Base-by-base conservation (phyloP, 2,113 vertebrate species). In the Paraplagusia blochii region DNA sequence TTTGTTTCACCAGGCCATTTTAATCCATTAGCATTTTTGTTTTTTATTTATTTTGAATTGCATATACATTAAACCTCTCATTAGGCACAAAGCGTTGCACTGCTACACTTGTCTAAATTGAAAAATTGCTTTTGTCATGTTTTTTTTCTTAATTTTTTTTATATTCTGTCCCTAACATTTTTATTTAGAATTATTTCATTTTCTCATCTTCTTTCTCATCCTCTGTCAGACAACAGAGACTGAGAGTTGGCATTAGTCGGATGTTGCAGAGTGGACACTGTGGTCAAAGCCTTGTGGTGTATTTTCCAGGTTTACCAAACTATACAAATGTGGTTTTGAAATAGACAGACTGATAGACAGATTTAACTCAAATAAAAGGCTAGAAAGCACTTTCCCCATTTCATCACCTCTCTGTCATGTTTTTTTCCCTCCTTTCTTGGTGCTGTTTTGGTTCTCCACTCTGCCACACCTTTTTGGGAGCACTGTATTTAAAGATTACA, bases 261-360 rank as follows among this genome's bases (percentile, higher is more conserved):
- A 50, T 70, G 58, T 43, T 56, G 59, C 69, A 65, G 58, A 46
- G 70, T 66, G 69, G 67, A 76, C 80, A 66, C 49, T 58, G 44
- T 33, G 22, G 56, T 44, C 65, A 48, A 80, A 55, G 61, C 52
- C 48, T 63, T 11, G 56, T 53, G 14, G 63, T 80, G 65, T 50
- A 54, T 77, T n/a, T n/a, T 55, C 57, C 53, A 80, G 53, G 59
- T 56, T 57, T 36, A 44, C 43, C 17, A 17, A 49, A 62, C 35
- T 29, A 29, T 16, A 18, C 35, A 43, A 64, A 60, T 80, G 77
- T 71, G 76, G 76, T 44, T 72, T 52, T 49, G 63, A 58, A 63
- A 63, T 70, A 58, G 75, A 87, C 81, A 74, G 86, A 87, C 78
- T 62, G 76, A 87, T 62, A 82, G 83, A 87, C 79, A 83, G 77